Percentiles rank a stretch among this genome's conserved stretches.
Conservation (phyloP, 2,797 vertebrate species). For the Tapirus indicus region DNA sequence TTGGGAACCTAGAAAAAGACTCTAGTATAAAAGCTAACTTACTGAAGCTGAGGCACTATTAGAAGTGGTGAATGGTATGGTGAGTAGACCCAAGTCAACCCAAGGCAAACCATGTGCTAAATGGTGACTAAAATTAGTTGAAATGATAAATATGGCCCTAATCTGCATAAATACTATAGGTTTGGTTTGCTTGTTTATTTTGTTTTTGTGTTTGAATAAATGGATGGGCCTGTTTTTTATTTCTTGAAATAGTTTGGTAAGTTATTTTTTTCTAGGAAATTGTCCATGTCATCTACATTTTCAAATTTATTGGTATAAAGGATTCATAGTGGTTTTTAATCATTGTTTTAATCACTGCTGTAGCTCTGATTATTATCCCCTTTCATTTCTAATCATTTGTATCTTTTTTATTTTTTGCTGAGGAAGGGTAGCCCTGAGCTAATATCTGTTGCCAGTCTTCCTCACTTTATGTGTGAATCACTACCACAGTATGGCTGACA, state of each 20-base stretch:
- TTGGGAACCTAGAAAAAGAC: background rate
- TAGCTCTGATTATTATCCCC: background rate
- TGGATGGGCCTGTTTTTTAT: background rate
- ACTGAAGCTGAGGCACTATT: background rate
- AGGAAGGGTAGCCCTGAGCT: too few relatives aligned
- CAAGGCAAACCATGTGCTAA: background rate
- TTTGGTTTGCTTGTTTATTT: background rate
- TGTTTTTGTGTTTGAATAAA: background rate
- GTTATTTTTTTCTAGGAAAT: background rate
- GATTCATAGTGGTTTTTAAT: background rate
- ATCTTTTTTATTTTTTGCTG: background rate
- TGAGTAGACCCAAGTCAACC: background rate
- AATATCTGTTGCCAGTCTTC: too few relatives aligned
- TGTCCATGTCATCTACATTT: background rate
- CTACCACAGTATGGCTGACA: too few relatives aligned
- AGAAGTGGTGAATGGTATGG: background rate
- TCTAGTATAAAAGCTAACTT: background rate
- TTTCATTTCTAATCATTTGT: constrained; percentile 5
- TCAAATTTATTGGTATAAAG: background rate
- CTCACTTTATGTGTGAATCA: too few relatives aligned
- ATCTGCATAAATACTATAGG: background rate
- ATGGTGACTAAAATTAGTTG: background rate
- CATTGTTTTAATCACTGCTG: background rate
- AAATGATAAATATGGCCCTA: background rate
- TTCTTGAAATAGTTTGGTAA: background rate